Evolutionary conservation across 2,888 invertebrate genomes (phyloP).

Genomic region (Psococerastis gibbosa): DNA sequence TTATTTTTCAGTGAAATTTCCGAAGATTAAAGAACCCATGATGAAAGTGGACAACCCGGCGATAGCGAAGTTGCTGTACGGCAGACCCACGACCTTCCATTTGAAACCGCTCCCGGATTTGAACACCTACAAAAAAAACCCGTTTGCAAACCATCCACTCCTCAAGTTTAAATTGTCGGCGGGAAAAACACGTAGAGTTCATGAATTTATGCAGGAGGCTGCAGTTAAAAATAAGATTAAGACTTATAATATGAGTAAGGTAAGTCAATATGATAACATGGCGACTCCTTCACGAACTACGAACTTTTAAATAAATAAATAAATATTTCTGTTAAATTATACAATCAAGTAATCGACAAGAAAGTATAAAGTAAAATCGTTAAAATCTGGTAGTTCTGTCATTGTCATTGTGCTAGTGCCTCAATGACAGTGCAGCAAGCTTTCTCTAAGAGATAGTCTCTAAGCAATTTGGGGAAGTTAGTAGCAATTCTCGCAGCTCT

Average conservation of each 20-base stretch:
- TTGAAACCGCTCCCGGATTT: neutral
- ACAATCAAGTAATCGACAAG: too few species aligned
- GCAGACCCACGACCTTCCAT: neutral
- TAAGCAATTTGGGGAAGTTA: too few species aligned
- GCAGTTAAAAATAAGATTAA: constrained; percentile 1
- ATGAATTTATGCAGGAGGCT: neutral
- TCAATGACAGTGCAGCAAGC: too few species aligned
- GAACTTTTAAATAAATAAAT: too few species aligned
- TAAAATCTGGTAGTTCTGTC: too few species aligned
- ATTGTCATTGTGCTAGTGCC: too few species aligned
- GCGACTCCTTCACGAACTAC: too few species aligned
- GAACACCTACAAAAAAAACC: neutral
- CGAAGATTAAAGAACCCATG: neutral
- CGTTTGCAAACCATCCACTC: neutral
- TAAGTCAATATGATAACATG: neutral
- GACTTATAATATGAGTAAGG: neutral
- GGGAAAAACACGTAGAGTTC: neutral
- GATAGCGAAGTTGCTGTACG: neutral
- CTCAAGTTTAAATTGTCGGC: neutral
- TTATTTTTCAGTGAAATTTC: neutral
- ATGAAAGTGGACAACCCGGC: constrained; percentile 1
- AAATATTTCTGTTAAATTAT: too few species aligned
- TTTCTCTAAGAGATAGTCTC: too few species aligned
- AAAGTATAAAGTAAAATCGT: too few species aligned
- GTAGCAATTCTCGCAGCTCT: too few species aligned